These are phyloP conservation scores for Sycophila sp. DNA, from an alignment of 1,140 invertebrate genomes.

Conservation along the genomic window DNA sequence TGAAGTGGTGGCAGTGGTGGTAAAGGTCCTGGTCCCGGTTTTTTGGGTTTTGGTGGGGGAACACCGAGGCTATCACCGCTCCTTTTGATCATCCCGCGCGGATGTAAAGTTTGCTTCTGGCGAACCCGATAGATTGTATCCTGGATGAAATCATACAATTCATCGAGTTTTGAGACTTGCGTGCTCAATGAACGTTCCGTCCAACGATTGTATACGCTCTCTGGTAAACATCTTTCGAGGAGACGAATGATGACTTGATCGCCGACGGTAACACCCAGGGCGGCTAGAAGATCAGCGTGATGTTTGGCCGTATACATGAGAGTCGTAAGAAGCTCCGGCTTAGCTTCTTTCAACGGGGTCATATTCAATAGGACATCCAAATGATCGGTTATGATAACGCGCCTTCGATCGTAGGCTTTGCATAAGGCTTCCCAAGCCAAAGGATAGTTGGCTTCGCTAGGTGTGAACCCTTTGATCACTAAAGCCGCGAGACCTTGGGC, in stretches of 20 bases:
- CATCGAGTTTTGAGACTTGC: background rate
- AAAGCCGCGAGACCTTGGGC: background rate
- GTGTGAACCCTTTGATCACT: background rate
- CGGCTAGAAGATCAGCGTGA: background rate
- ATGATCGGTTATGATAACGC: background rate
- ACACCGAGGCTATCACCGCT: background rate
- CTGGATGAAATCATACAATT: background rate
- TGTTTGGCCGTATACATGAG: background rate
- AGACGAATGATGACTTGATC: background rate
- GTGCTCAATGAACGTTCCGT: background rate
- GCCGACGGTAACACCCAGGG: background rate
- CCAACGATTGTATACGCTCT: background rate
- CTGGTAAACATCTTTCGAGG: background rate
- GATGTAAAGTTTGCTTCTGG: background rate
- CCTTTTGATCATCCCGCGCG: background rate
- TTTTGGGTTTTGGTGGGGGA: background rate
- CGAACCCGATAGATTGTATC: background rate
- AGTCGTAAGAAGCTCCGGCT: background rate
- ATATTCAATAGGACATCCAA: background rate
- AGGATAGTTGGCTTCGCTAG: background rate
- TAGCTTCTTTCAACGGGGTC: background rate
- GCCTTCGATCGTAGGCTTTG: background rate
- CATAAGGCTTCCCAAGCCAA: background rate
- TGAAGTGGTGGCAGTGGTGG: background rate
- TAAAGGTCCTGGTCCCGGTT: background rate